phyloP scores from a whole-genome alignment of 2,888 invertebrate species.

The Nebria salina region DNA sequence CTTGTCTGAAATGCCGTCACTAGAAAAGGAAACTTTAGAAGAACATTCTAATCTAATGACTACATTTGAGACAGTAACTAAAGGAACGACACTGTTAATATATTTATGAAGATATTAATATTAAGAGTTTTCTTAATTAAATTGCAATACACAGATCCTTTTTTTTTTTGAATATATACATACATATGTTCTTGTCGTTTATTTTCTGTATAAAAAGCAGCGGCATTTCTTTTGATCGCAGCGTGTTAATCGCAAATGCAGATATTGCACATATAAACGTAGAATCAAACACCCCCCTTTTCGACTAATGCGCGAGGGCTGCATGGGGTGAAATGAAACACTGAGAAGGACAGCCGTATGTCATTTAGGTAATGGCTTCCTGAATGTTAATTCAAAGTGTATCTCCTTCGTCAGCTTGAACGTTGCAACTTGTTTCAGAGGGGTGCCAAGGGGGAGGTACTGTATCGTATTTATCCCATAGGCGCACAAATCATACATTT shows the following conservation, averaged over 20 bases:
- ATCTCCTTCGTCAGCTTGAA: conserved; percentile 33
- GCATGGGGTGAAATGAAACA: conserved; percentile 4
- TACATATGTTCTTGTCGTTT: not conserved
- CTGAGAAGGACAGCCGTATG: conserved; percentile 52
- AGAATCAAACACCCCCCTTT: not conserved
- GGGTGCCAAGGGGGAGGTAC: conserved; percentile 46
- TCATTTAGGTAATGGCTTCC: conserved; percentile 65
- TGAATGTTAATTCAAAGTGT: conserved; percentile 60
- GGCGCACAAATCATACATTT: conserved; percentile 18
- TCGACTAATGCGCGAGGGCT: conserved; percentile 2
- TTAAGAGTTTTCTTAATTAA: no score
- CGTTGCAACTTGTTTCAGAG: not conserved
- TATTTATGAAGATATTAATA: no score
- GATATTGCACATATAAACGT: not conserved
- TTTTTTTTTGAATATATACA: not conserved
- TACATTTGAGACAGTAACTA: no score
- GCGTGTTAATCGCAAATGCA: conserved; percentile 4
- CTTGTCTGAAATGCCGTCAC: no score
- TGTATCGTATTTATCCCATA: conserved; percentile 42
- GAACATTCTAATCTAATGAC: no score
- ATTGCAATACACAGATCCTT: no score
- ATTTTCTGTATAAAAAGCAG: not conserved
- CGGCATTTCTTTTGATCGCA: conserved; percentile 11
- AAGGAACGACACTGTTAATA: no score
- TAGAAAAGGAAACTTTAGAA: no score